Evolutionary conservation across 1,140 invertebrate species (phyloP).

Genomic region (Littorina saxatilis): DNA sequence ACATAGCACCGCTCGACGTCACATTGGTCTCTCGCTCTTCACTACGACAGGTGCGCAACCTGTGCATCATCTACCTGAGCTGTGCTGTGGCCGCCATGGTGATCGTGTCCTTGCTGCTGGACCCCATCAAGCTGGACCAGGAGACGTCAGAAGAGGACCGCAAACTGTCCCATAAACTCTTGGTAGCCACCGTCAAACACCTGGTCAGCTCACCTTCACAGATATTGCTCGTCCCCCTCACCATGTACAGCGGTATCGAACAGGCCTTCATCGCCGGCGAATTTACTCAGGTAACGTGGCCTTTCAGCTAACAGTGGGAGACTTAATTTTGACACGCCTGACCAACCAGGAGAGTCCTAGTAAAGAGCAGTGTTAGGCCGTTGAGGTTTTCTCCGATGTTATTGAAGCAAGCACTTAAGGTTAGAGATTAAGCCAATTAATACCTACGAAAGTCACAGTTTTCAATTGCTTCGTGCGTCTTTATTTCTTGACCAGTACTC

Average conservation of each 20-base stretch:
- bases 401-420: too few species aligned
- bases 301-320: too few species aligned
- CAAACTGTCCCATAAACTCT: conserved; percentile 80
- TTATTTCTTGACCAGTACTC: too few species aligned
- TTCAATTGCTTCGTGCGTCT: too few species aligned
- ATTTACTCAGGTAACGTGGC: conserved; percentile 88
- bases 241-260: conserved; percentile 97
- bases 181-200: conserved; percentile 93
- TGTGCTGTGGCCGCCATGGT: conserved; percentile 90
- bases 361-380: too few species aligned
- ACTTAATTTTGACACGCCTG: too few species aligned
- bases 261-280: conserved; percentile 97
- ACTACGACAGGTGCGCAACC: conserved; percentile 78
- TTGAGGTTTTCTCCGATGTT: too few species aligned
- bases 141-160: conserved; percentile 35
- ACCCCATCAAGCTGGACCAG: conserved; percentile 77
- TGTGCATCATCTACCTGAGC: too few species aligned
- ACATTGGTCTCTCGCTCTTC: too few species aligned
- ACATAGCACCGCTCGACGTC: neutral
- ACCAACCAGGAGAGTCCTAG: too few species aligned
- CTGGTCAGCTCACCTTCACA: conserved; percentile 86
- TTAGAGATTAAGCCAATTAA: too few species aligned
- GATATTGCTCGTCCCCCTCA: conserved; percentile 94
- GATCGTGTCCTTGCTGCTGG: conserved; percentile 91
- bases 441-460: too few species aligned